A percentile compares a stretch with the other conserved stretches of the same genome.
These are phyloP conservation scores for Philhelius pedissequus DNA, from an alignment of 2,888 invertebrate genomes.

Conservation along the genomic window DNA sequence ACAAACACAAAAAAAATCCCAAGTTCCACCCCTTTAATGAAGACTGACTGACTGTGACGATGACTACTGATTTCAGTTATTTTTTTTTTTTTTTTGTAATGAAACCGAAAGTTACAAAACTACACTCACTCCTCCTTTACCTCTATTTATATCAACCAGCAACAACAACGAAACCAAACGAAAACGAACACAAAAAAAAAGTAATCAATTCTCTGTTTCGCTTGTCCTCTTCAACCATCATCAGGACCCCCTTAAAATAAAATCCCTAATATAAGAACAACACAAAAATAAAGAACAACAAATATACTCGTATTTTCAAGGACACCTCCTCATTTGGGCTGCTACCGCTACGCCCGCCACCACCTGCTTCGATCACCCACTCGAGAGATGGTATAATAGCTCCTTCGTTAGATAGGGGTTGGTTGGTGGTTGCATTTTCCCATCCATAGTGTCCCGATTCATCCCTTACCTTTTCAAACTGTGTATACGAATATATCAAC, in stretches of 20 bases:
- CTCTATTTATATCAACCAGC: background rate
- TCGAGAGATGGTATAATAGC: slow-evolving; percentile 13
- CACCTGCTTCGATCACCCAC: slow-evolving; percentile 8
- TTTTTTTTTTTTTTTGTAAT: slow-evolving; percentile 21
- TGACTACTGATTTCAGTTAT: slow-evolving; percentile 13
- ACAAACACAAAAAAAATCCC: background rate
- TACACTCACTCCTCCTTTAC: background rate
- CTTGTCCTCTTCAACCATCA: slow-evolving; percentile 10
- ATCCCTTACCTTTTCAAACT: background rate
- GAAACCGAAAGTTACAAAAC: slow-evolving; percentile 36
- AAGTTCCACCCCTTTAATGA: slow-evolving; percentile 56
- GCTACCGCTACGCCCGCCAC: background rate
- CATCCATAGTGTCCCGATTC: background rate
- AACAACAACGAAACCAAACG: background rate
- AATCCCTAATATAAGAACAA: slow-evolving; percentile 34
- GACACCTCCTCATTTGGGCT: slow-evolving; percentile 32
- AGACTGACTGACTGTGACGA: slow-evolving; percentile 24
- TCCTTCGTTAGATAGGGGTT: slow-evolving; percentile 25
- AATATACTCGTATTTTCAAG: slow-evolving; percentile 59
- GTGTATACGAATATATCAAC: too few relatives aligned
- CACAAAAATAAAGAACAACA: too few relatives aligned
- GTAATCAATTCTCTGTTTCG: slow-evolving; percentile 39
- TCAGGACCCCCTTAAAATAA: slow-evolving; percentile 8
- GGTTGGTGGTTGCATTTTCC: slow-evolving; percentile 23
- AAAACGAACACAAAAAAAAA: slow-evolving; percentile 11